Percentiles rank a stretch among this genome's conserved stretches.
phyloP scores from a whole-genome alignment of 2,797 vertebrate species.

The Ctenopoma kingsleyae region DNA sequence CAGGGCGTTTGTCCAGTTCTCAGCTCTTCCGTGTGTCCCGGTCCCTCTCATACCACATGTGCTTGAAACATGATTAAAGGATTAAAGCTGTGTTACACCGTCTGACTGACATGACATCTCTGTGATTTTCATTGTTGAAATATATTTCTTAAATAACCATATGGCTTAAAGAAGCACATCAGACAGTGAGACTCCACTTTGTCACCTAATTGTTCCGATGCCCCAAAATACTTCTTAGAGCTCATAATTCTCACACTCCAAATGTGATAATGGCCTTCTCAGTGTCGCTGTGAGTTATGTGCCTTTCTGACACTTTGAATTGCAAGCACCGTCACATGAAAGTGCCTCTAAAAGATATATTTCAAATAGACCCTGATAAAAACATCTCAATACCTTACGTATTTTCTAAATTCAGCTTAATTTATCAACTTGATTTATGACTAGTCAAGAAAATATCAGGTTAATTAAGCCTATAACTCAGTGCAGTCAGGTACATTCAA shows the following conservation, averaged over 20 bases:
- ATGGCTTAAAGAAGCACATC: conserved; percentile 4
- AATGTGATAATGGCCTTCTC: conserved; percentile 30
- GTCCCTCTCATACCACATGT: conserved; percentile 40
- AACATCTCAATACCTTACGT: background rate
- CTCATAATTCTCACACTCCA: conserved; percentile 21
- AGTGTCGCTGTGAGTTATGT: conserved; percentile 26
- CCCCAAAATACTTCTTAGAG: conserved; percentile 31
- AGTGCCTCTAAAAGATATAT: conserved; percentile 43
- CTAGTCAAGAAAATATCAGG: background rate
- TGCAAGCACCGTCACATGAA: conserved; percentile 13
- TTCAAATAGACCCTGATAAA: conserved; percentile 27
- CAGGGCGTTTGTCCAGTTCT: conserved; percentile 62
- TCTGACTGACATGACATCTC: conserved; percentile 35
- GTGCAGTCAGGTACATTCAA: conserved; percentile 21
- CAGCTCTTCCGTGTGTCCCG: conserved; percentile 30
- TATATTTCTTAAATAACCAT: conserved; percentile 6
- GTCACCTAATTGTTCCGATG: conserved; percentile 29
- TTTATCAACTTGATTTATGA: conserved; percentile 38
- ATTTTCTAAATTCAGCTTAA: conserved; percentile 14
- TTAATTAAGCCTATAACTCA: conserved; percentile 40
- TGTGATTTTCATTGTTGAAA: conserved; percentile 15
- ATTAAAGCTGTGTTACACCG: conserved; percentile 46
- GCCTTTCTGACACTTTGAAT: conserved; percentile 29
- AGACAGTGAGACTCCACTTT: conserved; percentile 39
- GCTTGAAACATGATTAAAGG: conserved; percentile 46